phyloP scores from a whole-genome alignment of 2,113 vertebrate genomes.

The Dasyurus viverrinus region DNA sequence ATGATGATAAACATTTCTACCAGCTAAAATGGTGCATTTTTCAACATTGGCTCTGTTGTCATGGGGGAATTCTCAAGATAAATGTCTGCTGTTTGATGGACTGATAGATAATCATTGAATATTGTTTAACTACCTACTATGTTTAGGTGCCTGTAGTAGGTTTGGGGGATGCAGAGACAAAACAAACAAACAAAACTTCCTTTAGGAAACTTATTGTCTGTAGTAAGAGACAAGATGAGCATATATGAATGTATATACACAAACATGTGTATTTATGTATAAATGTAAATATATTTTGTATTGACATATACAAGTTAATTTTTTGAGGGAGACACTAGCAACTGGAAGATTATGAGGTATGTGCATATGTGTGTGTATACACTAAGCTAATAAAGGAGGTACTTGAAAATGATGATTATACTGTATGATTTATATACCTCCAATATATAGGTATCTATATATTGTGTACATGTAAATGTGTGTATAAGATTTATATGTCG shows the following conservation, averaged over 20 bases:
- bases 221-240: background rate
- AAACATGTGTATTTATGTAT: background rate
- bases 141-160: accelerated
- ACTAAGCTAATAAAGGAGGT: background rate
- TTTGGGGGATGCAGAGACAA: accelerated
- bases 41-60: background rate
- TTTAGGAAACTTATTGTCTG: background rate
- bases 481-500: background rate
- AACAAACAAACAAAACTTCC: background rate
- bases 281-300: background rate
- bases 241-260: background rate
- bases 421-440: background rate
- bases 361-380: background rate
- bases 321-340: background rate
- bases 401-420: background rate
- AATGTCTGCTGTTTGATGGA: background rate
- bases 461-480: background rate
- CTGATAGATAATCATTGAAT: background rate
- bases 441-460: background rate
- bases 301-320: background rate
- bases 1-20: background rate
- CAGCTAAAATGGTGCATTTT: background rate
- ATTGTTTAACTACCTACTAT: too few species aligned
- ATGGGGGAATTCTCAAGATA: background rate
- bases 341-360: background rate